phyloP scores from a whole-genome alignment of 2,113 vertebrate species.

The Cryptotis parvus region DNA sequence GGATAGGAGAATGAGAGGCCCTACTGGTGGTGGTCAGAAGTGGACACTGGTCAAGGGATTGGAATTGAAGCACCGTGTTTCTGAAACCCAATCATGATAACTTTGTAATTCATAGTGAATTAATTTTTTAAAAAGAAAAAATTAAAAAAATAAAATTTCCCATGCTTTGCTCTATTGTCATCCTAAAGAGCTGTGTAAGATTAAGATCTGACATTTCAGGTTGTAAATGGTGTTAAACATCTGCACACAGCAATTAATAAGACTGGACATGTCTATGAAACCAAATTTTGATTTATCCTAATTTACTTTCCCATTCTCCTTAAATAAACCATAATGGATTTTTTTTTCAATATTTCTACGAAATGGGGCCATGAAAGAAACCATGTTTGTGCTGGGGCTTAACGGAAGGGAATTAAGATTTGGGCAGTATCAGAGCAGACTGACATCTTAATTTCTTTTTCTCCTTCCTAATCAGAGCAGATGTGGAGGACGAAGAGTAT shows the following conservation, averaged over 20 bases:
- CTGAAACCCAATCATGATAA: too few species aligned
- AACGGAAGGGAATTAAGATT: background rate
- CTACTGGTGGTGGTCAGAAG: too few species aligned
- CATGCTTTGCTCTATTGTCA: background rate
- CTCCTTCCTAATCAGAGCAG: background rate
- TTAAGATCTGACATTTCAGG: background rate
- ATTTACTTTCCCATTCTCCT: background rate
- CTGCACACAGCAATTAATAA: fast-evolving
- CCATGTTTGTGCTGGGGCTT: background rate
- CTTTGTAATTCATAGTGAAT: too few species aligned
- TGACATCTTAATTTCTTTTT: background rate
- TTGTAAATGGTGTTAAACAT: too few species aligned
- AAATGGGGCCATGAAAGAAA: background rate
- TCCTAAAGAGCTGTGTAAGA: too few species aligned
- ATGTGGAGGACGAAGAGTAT: background rate
- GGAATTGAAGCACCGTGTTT: too few species aligned
- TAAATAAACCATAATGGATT: background rate
- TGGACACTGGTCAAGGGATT: too few species aligned
- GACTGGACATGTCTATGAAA: background rate
- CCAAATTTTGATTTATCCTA: background rate
- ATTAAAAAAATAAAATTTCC: background rate
- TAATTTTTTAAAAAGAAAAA: too few species aligned
- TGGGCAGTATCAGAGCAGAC: background rate
- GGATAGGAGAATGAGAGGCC: too few species aligned
- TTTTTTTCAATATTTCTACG: background rate